Base-by-base conservation (phyloP, 2,113 vertebrate species). In the Ptilonorhynchus violaceus region DNA sequence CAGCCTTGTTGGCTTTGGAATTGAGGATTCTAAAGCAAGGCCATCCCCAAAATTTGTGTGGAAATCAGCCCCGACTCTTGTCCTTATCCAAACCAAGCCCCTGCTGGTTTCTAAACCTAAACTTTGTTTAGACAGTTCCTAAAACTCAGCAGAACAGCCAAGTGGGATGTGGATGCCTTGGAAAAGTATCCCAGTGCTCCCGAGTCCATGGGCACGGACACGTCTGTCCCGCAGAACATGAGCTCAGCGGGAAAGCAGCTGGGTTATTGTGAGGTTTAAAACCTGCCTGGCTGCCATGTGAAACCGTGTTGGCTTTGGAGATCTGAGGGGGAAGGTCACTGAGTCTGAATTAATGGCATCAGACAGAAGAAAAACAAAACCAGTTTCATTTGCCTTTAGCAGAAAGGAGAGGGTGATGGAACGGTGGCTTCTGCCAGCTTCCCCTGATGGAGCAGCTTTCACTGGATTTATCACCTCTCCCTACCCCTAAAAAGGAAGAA, bases 11-110 rank as follows among this genome's bases (percentile, higher is more conserved):
- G 50, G 12, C 18, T 33, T 28, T 24, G 37, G 46, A 47, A 41
- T 5, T 35, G 35, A 89, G 44, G 46, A 83, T 76, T 42, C 60
- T 23, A 33, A 69, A 66, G 41, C 72, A 30, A 83, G 6, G 42
- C n/a, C 49, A 12, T 3, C 16, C 64, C 66, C 58, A 79, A 79
- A 79, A 79, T 9, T 24, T 15, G 2, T 3, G 21, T 4, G 2
- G 35, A n/a, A 46, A 74, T 39, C 62, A 14, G 4, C 5, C 35
- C 15, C 3, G 4, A 20, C 4, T 0, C 1, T 9, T 2, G 1
- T 8, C 7, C n/a, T 53, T 2, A 6, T 4, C 83, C 60, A 31
- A 72, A 39, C 11, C 5, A 67, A 53, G 41, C 18, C 49, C 33
- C 22, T 18, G 68, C 23, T 39, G 59, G 22, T n/a, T 39, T 19